Evolutionary conservation across 1,140 invertebrate genomes (phyloP), one percentile per base, ranked within the genome.

Genomic region (Hyphantria cunea): DNA sequence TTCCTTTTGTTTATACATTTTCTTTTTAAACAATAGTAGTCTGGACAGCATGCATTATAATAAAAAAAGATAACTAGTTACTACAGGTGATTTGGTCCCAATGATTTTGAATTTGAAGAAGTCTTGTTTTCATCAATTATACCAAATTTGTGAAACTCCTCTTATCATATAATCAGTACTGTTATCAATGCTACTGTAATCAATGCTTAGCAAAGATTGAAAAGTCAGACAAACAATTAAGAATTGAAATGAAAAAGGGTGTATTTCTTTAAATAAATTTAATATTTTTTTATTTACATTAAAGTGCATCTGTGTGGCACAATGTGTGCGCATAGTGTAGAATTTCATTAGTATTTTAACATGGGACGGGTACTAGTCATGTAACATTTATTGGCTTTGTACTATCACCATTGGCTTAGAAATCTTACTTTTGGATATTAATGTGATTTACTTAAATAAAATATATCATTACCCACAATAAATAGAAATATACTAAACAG

Each of bases 301-400:
- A 60, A 60, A 60, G 56, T 60, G 56, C 56, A 60, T 60, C 37
- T 60, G 47, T n/a, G 37, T 34, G 42, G 56, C 56, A 51, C 56
- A 60, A 44, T 9, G 42, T 62, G 59, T 62, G 56, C 48, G n/a
- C 56, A 60, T 60, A 60, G 62, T 73, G 44, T 66, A 60, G 64
- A 65, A 66, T 50, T 44, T 33, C 0, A 74, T 68, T 66, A 74
- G 68, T 76, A 76, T 74, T 60, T 62, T 61, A 65, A 74, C 65
- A 59, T 78, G 68, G 79, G 81, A 80, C 77, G 77, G 79, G 79
- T 54, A 70, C 75, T 72, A 76, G 64, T 74, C 56, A 70, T 52
- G 66, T 70, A 41, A 64, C 50, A 74, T 73, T 58, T 53, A 68
- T 52, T 73, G 64, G 53, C 66, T 81, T 84, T 84, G 81, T 84